phyloP scores from a whole-genome alignment of 2,113 vertebrate genomes.

The Cranoglanis bouderius region DNA sequence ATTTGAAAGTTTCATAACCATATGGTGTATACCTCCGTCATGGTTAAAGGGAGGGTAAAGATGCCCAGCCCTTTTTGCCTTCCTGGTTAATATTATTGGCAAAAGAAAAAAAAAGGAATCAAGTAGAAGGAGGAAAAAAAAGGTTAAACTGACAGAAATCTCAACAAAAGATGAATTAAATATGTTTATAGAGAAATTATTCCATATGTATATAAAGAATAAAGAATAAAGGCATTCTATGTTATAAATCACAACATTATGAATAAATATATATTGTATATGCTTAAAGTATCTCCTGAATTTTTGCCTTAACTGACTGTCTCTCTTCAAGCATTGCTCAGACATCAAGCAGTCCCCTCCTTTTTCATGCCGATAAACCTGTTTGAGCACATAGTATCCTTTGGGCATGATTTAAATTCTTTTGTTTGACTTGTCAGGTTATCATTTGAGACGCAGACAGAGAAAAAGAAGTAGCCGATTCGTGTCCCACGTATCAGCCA shows the following conservation, averaged over 20 bases:
- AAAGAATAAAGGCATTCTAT: not conserved
- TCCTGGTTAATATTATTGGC: not conserved
- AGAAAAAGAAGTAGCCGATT: constrained; percentile 14
- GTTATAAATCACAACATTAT: not conserved
- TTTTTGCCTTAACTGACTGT: not conserved
- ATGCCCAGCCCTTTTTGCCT: not conserved
- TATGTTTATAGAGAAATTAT: not conserved
- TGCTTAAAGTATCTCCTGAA: not conserved
- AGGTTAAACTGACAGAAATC: not conserved
- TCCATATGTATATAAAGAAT: not conserved
- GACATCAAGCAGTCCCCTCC: constrained; percentile 52
- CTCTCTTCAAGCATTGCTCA: constrained; percentile 5
- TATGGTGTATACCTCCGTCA: not conserved
- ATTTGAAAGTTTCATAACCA: not conserved
- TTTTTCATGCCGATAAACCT: constrained; percentile 65
- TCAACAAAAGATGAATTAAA: not conserved
- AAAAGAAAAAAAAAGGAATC: not conserved
- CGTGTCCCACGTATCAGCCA: not conserved
- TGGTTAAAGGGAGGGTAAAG: not conserved
- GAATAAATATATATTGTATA: not conserved
- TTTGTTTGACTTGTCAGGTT: constrained; percentile 36
- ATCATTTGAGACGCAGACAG: constrained; percentile 48
- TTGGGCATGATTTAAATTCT: constrained; percentile 65
- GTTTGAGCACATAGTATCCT: constrained; percentile 68
- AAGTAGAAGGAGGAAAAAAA: not conserved